Evolutionary conservation across 2,797 vertebrate species (phyloP), one percentile per base, ranked within the genome.

Genomic region (Platalea minor): DNA sequence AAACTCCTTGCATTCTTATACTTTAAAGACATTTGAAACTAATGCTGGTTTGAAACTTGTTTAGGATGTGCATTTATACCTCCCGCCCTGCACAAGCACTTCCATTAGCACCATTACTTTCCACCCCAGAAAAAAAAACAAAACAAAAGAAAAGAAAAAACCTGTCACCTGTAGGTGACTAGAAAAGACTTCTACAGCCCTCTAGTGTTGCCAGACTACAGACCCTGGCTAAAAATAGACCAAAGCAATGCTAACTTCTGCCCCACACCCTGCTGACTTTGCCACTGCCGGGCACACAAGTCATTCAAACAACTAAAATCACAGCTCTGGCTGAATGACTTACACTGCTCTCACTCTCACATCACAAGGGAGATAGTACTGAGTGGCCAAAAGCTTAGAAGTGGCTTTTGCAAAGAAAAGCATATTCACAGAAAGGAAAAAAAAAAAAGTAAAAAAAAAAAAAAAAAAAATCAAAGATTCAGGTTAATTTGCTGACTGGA

Each of bases 181-280:
- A 82, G 83, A 90, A 88, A 95, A 93, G 97, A 95, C 97, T 98
- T 96, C 94, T 96, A 97, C 95, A 98, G 97, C 97, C 97, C 96
- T 97, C 97, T 98, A 98, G 98, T 97, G 98, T 98, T 97, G 76
- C 87, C 94, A 96, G 54, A 73, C 28, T 76, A 95, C 48, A 98
- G 89, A 91, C 92, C 89, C 67, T 72, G n/a, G 53, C 16, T 77
- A 64, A 92, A 94, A 96, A 91, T 15, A 92, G 68, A 65, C 41
- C 69, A 41, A 51, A 74, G 45, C 69, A 57, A 78, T 46, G 83
- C 4, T 57, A 54, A 88, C 46, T 43, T 92, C 74, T 87, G 45
- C 53, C 73, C 84, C 67, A 41, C 25, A 59, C 5, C 50, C 73
- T 91, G 80, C 51, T 92, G 80, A 90, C 61, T 93, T 78, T 10